Percentiles rank a stretch among this genome's conserved stretches.
phyloP scores from a whole-genome alignment of 2,888 invertebrate genomes.

The Leucoma salicis region DNA sequence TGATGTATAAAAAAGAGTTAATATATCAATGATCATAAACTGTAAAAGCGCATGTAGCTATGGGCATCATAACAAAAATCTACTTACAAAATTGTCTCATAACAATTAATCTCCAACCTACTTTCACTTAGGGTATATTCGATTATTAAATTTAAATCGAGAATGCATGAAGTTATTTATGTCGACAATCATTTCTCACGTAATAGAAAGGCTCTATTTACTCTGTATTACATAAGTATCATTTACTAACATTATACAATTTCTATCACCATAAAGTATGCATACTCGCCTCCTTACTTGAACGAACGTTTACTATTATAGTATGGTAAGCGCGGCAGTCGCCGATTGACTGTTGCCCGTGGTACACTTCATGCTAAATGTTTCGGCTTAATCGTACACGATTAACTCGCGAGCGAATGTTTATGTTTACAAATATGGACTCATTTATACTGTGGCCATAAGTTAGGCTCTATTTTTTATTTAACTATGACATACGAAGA shows the following conservation, averaged over 20 bases:
- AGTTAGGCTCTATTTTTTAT: constrained; percentile 34
- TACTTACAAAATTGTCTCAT: no score
- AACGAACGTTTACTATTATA: neutral
- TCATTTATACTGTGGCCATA: constrained; percentile 33
- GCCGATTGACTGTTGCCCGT: constrained; percentile 15
- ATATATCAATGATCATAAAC: no score
- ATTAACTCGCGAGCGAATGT: constrained; percentile 21
- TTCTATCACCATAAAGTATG: constrained; percentile 18
- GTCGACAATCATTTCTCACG: neutral
- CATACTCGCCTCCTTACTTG: neutral
- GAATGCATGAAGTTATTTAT: neutral
- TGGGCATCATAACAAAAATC: no score
- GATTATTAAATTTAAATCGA: neutral
- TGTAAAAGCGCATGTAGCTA: no score
- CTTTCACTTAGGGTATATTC: no score
- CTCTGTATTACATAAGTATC: constrained; percentile 16
- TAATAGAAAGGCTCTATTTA: constrained; percentile 16
- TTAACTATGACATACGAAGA: no score
- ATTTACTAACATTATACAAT: constrained; percentile 22
- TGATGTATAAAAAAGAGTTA: no score
- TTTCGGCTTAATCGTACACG: constrained; percentile 18
- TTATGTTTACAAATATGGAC: constrained; percentile 40
- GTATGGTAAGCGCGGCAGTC: constrained; percentile 29
- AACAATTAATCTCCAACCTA: no score
- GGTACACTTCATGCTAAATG: constrained; percentile 22